These are phyloP conservation scores for Chelon labrosus DNA, from an alignment of 2,797 vertebrate species.

Conservation along the genomic window DNA sequence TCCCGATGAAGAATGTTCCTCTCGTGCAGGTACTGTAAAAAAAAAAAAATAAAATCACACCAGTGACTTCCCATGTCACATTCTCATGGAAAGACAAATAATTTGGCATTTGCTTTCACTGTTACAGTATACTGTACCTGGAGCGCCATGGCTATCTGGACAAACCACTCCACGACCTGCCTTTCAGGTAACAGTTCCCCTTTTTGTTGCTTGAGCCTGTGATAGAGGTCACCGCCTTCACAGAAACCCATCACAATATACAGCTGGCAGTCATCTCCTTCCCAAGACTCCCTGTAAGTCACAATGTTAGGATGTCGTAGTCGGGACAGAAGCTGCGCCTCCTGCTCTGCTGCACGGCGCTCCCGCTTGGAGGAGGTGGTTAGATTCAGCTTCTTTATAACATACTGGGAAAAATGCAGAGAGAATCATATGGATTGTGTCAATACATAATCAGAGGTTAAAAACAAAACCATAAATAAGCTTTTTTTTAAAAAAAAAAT, in stretches of 20 bases:
- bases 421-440: too few relatives aligned
- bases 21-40: conserved; percentile 94
- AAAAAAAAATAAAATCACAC: conserved; percentile 38
- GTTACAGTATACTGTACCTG: conserved; percentile 84
- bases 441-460: background rate
- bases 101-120: background rate
- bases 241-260: conserved; percentile 99
- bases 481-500: background rate
- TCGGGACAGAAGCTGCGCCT: conserved; percentile 94
- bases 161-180: conserved; percentile 98
- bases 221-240: conserved; percentile 98
- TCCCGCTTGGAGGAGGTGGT: conserved; percentile 90
- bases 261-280: conserved; percentile 91
- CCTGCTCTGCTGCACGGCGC: conserved; percentile 93
- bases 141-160: conserved; percentile 98
- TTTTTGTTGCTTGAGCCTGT: conserved; percentile 94
- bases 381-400: conserved; percentile 96
- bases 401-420: conserved; percentile 84
- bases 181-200: conserved; percentile 92
- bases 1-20: conserved; percentile 96
- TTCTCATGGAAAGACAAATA: background rate
- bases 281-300: conserved; percentile 97
- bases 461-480: background rate
- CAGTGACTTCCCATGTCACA: background rate
- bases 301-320: conserved; percentile 97